Base-by-base conservation (phyloP, 2,797 vertebrate genomes). In the Eremophila alpestris region DNA sequence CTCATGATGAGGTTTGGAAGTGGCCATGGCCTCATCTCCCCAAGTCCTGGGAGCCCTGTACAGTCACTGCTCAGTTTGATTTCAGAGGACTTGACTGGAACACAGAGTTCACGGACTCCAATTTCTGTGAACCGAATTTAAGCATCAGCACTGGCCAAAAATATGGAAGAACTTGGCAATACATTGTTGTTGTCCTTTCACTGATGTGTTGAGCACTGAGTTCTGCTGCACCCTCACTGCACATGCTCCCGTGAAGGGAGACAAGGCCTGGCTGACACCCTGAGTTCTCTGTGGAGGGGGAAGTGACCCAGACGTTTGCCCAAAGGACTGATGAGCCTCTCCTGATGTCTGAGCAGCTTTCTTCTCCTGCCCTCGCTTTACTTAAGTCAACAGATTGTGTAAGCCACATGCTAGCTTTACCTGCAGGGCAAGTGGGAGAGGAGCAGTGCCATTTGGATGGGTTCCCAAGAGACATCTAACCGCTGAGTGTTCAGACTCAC, bases 311-410 rank as follows among this genome's bases (percentile, higher is more conserved):
- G 70, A 90, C 94, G 79, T 86, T 65, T 89, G 88, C 90, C 86
- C 94, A 82, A 46, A 95, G 94, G 90, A 95, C 88, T 94, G 92
- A 92, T 84, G 87, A 90, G 79, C 83, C 82, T 95, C 69, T 92
- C 86, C 82, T 94, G 91, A 93, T 92, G 79, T 92, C 95, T 95
- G 94, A 94, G 74, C 91, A 83, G 82, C 89, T 94, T 94, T 92
- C 82, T 77, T 91, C 93, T 89, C 78, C 84, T 91, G 82, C 82
- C 89, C 63, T 95, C 75, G 79, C 82, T 95, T 96, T 96, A 87
- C 93, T 93, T 96, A 94, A 96, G 77, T 91, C 94, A 96, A 95
- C 89, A 96, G 94, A 93, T 94, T 95, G 94, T 91, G 89, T 76
- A 96, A 95, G 89, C 89, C 80, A 82, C 85, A 86, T 96, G 95